Evolutionary conservation across 2,888 invertebrate species (phyloP), one percentile per base, ranked within the genome.

Genomic region (Drosophila subsilvestris): DNA sequence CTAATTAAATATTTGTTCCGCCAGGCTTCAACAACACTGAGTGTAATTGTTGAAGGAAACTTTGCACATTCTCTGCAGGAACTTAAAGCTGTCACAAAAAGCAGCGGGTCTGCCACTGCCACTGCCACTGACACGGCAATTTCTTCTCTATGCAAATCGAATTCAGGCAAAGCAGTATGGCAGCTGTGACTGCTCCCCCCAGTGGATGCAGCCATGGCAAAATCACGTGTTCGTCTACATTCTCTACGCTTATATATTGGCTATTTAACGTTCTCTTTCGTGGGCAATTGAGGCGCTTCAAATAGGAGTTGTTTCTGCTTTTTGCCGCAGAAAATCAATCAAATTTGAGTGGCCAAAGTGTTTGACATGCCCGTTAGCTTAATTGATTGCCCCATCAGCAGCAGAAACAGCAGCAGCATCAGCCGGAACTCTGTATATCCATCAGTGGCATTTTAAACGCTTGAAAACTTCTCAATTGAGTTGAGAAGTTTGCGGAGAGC

Each of bases 1-100:
- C 78, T 88, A 86, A 86, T 86, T 86, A 86, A 88, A 86, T 86
- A 79, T 84, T 79, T 84, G 76, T 74, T 70, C 87, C 68, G 59
- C 63, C 68, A 5, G 69, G 63, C 66, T 50, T 50, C 47, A 53
- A 70, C 74, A 72, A 71, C 37, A 14, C 14, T 37, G 69, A 71
- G 57, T 72, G 71, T 79, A 84, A 83, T 75, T 70, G 80, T 63
- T 70, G 51, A 5, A 44, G 54, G 65, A 80, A 80, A 60, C 74
- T 74, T 78, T 63, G 47, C 54, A 53, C 51, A 63, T 63, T 27
- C 45, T 37, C 48, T 56, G 53, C 43, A 59, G 49, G 47, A 71
- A 71, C 63, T 73, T 63, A 49, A 71, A 65, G 74, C 59, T 43
- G 54, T 49, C 58, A 56, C 25, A 8, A 29, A 1, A 37, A 6